Base-by-base conservation (phyloP, 2,113 vertebrate genomes). In the Phylloscopus trochiloides region DNA sequence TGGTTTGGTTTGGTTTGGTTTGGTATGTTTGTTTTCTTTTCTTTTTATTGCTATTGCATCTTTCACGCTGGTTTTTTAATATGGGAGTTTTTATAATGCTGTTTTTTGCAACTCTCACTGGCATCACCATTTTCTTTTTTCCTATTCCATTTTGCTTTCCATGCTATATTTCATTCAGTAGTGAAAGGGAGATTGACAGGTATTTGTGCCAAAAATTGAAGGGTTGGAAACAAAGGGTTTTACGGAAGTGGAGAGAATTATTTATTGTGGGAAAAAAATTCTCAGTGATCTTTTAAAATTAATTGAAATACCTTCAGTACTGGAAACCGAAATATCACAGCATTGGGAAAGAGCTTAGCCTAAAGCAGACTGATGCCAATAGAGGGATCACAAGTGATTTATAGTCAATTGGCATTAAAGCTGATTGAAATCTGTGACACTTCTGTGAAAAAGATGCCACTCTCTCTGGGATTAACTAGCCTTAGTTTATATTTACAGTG, bases 401-500 rank as follows among this genome's bases (percentile, higher is more conserved):
- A 94, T 67, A 95, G 92, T 93, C 87, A 94, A 88, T 88, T 92
- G 94, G 61, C 81, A 92, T 93, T 83, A 95, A 47, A 94, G 45
- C 55, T 94, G 88, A 88, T 88, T 94, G 81, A 87, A 94, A 83
- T 93, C 58, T 90, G 58, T 92, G 92, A 95, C 92, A 95, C 51
- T 92, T 96, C 72, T 78, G 48, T 81, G 78, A 83, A 92, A 95
- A 96, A 95, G 82, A 78, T 87, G 66, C 66, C 45, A 17, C 42
- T 91, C 38, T 92, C 50, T 92, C 77, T 76, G 50, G 70, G 84
- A 91, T 97, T 95, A 94, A 88, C 70, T 89, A 85, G 58, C 58
- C 54, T 92, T 95, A 92, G 93, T 96, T 96, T 96, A 77, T 94
- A 94, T 95, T 92, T 97, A 79, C 84, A 62, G 34, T 78, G 65